Evolutionary conservation across 2,113 vertebrate genomes (phyloP), one percentile per base, ranked within the genome.

Genomic region (Campylomormyrus tamandua): DNA sequence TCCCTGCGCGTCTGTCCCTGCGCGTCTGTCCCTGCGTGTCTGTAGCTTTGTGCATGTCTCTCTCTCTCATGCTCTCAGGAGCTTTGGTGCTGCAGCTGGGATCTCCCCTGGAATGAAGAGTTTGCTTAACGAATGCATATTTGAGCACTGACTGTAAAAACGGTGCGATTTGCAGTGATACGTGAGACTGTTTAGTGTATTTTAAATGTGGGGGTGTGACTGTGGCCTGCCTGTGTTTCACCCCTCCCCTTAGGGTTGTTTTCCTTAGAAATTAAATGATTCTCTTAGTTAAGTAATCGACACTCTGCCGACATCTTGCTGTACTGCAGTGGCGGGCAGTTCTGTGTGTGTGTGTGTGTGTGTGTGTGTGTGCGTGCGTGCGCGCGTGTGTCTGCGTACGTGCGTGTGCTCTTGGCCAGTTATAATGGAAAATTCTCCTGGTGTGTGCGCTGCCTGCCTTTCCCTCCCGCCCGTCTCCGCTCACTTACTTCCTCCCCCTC

Each of bases 361-460:
- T 15, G 50, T 21, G 88, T 87, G 49, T 5, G 83, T 90, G 86
- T 6, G 86, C 56, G 89, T 74, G 45, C 17, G 31, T 62, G 49
- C 31, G 31, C 24, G 84, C 58, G 13, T 8, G 86, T 6, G 86
- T 89, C 49, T 91, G 83, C 91, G 89, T 62, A 42, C 74, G 89
- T 74, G 45, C 17, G 31, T 62, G 49, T 88, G 46, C 83, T 92
- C 74, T 90, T 90, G 87, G 52, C 88, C 91, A 92, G 91, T 91
- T 94, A 94, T 94, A 95, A 95, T 95, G 95, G 95, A 95, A 96
- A 96, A 94, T 96, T 95, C 92, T 94, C 94, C 93, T 94, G 93
- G 94, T 95, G 92, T 94, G 92, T 95, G 94, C 94, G 91, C 94
- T 95, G 90, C 93, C 92, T 93, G 91, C 93, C 92, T 89, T 91